Conservation (phyloP, 2,113 vertebrate genomes). For the Castor canadensis region DNA sequence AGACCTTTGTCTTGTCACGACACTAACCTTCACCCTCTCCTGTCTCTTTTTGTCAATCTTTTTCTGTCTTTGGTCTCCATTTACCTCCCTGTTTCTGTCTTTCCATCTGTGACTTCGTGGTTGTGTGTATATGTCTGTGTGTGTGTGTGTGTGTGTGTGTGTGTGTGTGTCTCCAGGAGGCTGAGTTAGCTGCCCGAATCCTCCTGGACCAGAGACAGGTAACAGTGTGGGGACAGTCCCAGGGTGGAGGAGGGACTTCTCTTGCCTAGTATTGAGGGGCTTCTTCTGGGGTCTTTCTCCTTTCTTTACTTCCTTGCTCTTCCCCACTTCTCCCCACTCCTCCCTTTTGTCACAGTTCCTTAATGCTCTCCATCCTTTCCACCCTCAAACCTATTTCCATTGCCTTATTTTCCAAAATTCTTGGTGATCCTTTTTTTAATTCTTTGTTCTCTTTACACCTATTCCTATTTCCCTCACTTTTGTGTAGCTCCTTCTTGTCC, state of each 20-base stretch:
- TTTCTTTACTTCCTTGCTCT: background rate
- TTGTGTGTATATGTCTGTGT: slow-evolving; percentile 46
- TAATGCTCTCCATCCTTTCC: background rate
- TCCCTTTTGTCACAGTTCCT: background rate
- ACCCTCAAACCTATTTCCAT: background rate
- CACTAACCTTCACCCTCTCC: slow-evolving; percentile 72
- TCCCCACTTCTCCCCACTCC: too few relatives aligned
- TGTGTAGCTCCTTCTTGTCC: background rate
- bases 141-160: slow-evolving; percentile 55
- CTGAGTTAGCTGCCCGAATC: slow-evolving; percentile 81
- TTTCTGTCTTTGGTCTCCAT: slow-evolving; percentile 38
- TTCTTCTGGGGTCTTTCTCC: background rate
- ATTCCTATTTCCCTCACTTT: background rate
- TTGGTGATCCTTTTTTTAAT: background rate
- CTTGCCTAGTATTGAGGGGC: background rate
- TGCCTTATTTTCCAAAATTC: background rate
- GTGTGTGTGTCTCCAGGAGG: slow-evolving; percentile 79
- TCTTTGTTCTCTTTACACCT: background rate
- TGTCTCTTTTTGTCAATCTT: slow-evolving; percentile 65
- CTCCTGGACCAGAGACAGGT: slow-evolving; percentile 83
- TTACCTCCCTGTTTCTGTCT: slow-evolving; percentile 28
- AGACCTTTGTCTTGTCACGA: slow-evolving; percentile 36
- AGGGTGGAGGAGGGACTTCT: background rate
- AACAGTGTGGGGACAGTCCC: slow-evolving; percentile 45
- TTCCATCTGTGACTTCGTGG: background rate